Evolutionary conservation across 2,888 invertebrate genomes (phyloP), one percentile per base, ranked within the genome.

Genomic region (Pammene fasciana): DNA sequence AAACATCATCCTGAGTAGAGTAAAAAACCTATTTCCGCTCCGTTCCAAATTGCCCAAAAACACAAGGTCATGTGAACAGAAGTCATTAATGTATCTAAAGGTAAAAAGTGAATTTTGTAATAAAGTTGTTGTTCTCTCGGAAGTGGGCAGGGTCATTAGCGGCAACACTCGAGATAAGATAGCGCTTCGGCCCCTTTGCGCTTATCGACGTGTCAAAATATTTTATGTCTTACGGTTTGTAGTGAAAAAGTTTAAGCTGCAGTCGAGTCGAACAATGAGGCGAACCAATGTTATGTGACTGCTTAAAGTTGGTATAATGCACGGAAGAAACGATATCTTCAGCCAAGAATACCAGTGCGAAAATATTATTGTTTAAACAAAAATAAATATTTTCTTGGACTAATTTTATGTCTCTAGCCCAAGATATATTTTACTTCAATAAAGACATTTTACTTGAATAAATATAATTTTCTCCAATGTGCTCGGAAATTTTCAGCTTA

Each of bases 121-220:
- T 89, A 80, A 86, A 89, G 87, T 83, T 85, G 88, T 83, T 85
- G 88, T 88, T 76, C 71, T 77, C 80, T 78, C 78, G 78, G 83
- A 81, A 83, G 82, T 82, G 78, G 78, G 76, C 75, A 73, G 82
- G 88, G 54, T 88, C 89, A 89, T 91, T 91, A 91, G 86, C 77
- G 82, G 79, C 81, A 83, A 84, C 86, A 85, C 85, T 83, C n/a
- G 57, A 79, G 90, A 90, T 91, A 89, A 92, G 90, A 91, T 91
- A 88, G 70, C 67, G 67, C 75, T 83, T 85, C 86, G 89, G 86
- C 81, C 79, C 83, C 81, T 86, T 87, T 85, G 81, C 81, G 79
- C 87, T 90, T 90, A 90, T 90, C 86, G 78, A 75, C 77, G 78
- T 80, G 89, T 90, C 91, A 89, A 89, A 91, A 90, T 54, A 54